These are phyloP conservation scores for Ispidina picta DNA, from an alignment of 2,797 vertebrate species.

Conservation along the genomic window DNA sequence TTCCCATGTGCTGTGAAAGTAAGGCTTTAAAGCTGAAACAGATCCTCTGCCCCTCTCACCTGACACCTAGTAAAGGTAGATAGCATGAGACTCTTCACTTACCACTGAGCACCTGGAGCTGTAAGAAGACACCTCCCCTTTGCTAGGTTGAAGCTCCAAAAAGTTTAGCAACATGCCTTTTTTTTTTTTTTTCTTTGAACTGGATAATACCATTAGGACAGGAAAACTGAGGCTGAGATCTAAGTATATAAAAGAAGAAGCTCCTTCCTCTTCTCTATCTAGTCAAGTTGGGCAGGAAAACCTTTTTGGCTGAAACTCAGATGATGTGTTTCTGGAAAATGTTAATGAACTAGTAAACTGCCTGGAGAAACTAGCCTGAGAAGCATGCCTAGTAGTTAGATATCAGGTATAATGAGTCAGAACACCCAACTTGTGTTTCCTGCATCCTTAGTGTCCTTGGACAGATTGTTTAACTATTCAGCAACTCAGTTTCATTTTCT, in stretches of 20 bases:
- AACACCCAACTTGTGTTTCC: neutral
- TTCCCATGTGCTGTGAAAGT: neutral
- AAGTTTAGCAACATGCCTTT: neutral
- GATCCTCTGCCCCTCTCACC: neutral
- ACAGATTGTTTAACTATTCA: constrained; percentile 25
- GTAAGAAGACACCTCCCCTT: constrained; percentile 25
- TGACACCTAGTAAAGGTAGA: constrained; percentile 6
- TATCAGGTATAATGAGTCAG: constrained; percentile 24
- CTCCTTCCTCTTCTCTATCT: constrained; percentile 12
- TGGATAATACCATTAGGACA: neutral
- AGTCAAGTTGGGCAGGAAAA: constrained; percentile 15
- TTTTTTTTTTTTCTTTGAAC: neutral
- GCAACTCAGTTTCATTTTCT: neutral
- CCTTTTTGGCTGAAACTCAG: neutral
- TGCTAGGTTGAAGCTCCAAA: neutral
- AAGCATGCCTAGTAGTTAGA: neutral
- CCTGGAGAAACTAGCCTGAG: constrained; percentile 15
- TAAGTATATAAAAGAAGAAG: neutral
- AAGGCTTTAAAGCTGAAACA: constrained; percentile 31
- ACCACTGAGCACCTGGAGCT: neutral
- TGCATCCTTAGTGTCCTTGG: constrained; percentile 11
- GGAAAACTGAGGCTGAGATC: neutral
- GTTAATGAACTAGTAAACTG: constrained; percentile 3
- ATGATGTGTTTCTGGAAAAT: constrained; percentile 13
- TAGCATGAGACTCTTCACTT: constrained; percentile 1